Base-by-base conservation (phyloP, 2,797 vertebrate genomes). In the Sebastes steindachneri region DNA sequence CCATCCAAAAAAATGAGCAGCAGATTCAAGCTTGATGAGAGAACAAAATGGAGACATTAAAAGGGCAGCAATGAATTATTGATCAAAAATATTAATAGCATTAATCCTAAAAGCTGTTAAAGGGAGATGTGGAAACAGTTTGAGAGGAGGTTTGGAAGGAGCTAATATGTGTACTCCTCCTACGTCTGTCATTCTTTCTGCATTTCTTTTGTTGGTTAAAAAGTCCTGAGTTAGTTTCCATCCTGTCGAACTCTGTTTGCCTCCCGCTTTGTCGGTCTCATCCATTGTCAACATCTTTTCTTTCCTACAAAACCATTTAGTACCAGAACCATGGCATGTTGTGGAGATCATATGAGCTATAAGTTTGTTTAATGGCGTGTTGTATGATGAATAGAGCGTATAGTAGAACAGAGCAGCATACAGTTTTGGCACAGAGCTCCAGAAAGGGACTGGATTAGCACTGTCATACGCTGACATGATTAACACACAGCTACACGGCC, bases 31-130 rank as follows among this genome's bases (percentile, higher is more conserved):
- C 5, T 0, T 59, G 59, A 48, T 21, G 15, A 35, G 12, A 55
- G 58, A 64, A 68, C 75, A 54, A 76, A 76, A 70, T 28, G 65
- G 68, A 83, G 79, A 79, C 81, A 67, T 82, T 85, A 70, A 86
- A 90, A 92, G 77, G 86, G 79, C 90, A 84, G 17, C 1, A 1
- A 54, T 93, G 65, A 92, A 93, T 93, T 90, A 93, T 93, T 88
- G 67, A 93, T 89, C 17, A 51, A 57, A 51, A 84, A 72, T 83
- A 87, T 92, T 74, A 90, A 76, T 71, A 78, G 68, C 33, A 74
- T 75, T 82, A 86, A 89, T 85, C 74, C 75, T 54, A 79, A 83
- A 85, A 88, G 86, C 80, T 82, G 60, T 23, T 74, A 60, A 71
- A 63, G 35, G 73, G 31, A 1, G 69, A 79, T 15, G 67, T 33